Evolutionary conservation across 2,797 vertebrate species (phyloP).

Genomic region (Hypotaenidia okinawae): DNA sequence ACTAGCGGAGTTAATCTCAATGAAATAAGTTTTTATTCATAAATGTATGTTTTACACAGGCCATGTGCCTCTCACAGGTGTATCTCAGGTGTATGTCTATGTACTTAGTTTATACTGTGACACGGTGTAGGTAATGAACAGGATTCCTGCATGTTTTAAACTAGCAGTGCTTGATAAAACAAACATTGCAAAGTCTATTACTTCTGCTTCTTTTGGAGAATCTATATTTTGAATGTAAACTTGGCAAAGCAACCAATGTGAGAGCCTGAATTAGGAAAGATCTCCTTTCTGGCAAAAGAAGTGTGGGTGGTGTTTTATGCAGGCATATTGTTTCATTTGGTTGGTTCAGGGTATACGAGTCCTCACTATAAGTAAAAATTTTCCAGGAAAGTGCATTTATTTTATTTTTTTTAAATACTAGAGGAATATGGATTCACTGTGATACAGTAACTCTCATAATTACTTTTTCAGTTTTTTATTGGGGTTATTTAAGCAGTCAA

Average conservation of each 20-base stretch:
- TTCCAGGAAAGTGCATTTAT: not conserved
- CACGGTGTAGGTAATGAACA: not conserved
- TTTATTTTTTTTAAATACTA: not conserved
- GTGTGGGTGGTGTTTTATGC: not conserved
- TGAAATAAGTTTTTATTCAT: not conserved
- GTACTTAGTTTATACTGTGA: not conserved
- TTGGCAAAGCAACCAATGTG: not conserved
- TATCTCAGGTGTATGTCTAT: not conserved
- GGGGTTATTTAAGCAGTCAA: not conserved
- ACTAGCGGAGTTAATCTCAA: not conserved
- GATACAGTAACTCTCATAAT: not conserved
- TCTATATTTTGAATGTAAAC: not conserved
- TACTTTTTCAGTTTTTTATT: not conserved
- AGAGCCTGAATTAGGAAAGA: not conserved
- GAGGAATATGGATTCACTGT: not conserved
- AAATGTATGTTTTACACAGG: not conserved
- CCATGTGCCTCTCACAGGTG: not conserved
- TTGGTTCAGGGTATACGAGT: not conserved
- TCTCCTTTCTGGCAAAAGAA: constrained; percentile 8
- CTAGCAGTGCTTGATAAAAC: not conserved
- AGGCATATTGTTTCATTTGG: not conserved
- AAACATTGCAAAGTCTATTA: not conserved
- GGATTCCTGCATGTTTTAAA: not conserved
- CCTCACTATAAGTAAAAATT: not conserved
- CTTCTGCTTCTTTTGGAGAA: not conserved